Evolutionary conservation across 2,888 invertebrate genomes (phyloP).

Genomic region (Chaetoderma sp.): DNA sequence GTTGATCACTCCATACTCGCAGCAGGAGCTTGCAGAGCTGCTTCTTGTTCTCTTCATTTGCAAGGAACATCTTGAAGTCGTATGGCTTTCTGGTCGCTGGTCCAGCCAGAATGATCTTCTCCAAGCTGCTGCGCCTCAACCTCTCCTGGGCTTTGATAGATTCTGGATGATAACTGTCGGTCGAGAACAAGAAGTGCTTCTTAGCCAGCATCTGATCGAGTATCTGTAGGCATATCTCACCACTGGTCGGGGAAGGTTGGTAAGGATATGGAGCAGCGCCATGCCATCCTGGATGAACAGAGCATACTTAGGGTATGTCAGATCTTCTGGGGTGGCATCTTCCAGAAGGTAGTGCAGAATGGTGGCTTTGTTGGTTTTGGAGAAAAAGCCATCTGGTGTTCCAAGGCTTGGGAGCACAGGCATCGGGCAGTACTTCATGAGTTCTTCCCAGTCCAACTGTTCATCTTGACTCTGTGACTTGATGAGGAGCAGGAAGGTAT

Average conservation of each 20-base stretch:
- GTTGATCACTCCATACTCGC: no score
- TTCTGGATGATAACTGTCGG: slow-evolving; percentile 13
- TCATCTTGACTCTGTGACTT: slow-evolving; percentile 24
- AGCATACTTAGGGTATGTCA: background rate
- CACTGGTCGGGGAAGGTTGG: slow-evolving; percentile 11
- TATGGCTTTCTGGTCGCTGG: no score
- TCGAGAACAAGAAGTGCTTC: slow-evolving; percentile 21
- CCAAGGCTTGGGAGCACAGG: slow-evolving; percentile 23
- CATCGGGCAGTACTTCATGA: slow-evolving; percentile 25
- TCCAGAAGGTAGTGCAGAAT: slow-evolving; percentile 22
- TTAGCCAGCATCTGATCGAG: slow-evolving; percentile 21
- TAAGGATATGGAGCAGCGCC: background rate
- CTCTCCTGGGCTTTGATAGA: slow-evolving; percentile 23
- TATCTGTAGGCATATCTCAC: slow-evolving; percentile 19
- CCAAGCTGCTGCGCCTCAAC: slow-evolving; percentile 8
- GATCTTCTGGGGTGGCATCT: background rate
- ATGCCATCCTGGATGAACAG: no score
- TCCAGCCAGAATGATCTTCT: no score
- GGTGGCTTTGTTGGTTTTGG: no score
- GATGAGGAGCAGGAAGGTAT: slow-evolving; percentile 22
- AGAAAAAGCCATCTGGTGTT: slow-evolving; percentile 27
- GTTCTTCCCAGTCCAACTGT: slow-evolving; percentile 19
- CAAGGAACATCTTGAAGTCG: no score
- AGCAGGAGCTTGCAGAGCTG: no score
- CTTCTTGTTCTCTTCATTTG: no score